Evolutionary conservation across 1,140 invertebrate species (phyloP).

Genomic region (Druon quercuslanigerum): DNA sequence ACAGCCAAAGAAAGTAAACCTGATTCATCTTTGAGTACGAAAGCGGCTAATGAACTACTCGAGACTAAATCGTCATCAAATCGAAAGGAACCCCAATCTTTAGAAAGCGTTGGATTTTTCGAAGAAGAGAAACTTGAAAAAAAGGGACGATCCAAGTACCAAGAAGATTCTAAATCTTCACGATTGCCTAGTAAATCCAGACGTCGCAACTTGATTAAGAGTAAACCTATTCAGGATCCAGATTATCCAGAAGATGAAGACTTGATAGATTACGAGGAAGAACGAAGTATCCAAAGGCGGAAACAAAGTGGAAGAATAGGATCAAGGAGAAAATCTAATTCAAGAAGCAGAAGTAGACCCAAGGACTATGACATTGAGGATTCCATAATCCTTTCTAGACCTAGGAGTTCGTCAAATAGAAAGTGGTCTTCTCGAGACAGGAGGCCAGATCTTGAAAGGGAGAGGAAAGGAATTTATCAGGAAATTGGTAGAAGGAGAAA

Average conservation of each 20-base stretch:
- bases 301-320: slow-evolving; percentile 30
- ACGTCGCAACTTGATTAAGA: background rate
- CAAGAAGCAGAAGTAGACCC: slow-evolving; percentile 35
- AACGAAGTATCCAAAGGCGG: slow-evolving; percentile 1
- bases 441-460: background rate
- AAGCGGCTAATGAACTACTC: background rate
- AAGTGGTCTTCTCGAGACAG: background rate
- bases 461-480: background rate
- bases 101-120: background rate
- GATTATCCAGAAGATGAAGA: slow-evolving; percentile 39
- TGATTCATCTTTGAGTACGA: background rate
- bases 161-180: background rate
- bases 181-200: background rate
- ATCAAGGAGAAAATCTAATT: slow-evolving; percentile 40
- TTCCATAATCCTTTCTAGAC: background rate
- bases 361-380: background rate
- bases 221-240: background rate
- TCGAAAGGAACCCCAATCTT: background rate
- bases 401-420: slow-evolving; percentile 17
- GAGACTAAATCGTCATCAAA: slow-evolving; percentile 7
- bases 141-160: background rate
- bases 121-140: background rate
- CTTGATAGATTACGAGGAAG: slow-evolving; percentile 11
- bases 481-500: background rate
- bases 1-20: background rate